Evolutionary conservation across 2,888 invertebrate genomes (phyloP).

Genomic region (Nemapogon koenigi): DNA sequence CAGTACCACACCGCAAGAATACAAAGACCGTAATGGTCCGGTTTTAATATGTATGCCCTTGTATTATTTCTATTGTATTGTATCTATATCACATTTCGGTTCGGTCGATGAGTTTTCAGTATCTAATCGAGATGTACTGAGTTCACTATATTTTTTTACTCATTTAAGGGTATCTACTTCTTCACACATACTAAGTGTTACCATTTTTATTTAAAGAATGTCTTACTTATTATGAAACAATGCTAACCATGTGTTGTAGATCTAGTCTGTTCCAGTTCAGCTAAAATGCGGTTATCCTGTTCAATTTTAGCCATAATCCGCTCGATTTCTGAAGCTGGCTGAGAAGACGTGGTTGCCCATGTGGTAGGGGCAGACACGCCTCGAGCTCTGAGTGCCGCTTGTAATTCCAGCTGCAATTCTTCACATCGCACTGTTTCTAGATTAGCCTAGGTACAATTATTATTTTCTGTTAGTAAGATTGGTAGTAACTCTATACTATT

Average conservation of each 20-base stretch:
- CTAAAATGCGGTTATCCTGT: constrained; percentile 87
- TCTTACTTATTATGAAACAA: too few relatives aligned
- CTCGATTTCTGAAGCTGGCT: constrained; percentile 80
- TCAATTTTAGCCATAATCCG: constrained; percentile 95
- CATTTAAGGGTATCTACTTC: too few relatives aligned
- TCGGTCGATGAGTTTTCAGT: too few relatives aligned
- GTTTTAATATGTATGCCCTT: too few relatives aligned
- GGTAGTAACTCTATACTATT: neutral
- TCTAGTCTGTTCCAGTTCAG: constrained; percentile 87
- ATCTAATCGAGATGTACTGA: too few relatives aligned
- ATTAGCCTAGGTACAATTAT: constrained; percentile 55
- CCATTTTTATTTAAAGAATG: too few relatives aligned
- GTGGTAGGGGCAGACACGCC: constrained; percentile 34
- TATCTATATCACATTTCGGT: too few relatives aligned
- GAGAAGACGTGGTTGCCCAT: constrained; percentile 43
- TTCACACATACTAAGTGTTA: too few relatives aligned
- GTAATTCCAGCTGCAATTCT: constrained; percentile 88
- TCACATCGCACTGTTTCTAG: constrained; percentile 79
- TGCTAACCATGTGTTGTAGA: constrained; percentile 68
- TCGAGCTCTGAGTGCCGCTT: constrained; percentile 68
- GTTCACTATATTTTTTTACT: too few relatives aligned
- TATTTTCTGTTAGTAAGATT: neutral
- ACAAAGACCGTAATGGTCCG: too few relatives aligned
- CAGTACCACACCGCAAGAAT: too few relatives aligned
- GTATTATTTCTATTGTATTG: too few relatives aligned